Evolutionary conservation across 1,140 invertebrate species (phyloP).

Genomic region (Copidosoma floridanum): DNA sequence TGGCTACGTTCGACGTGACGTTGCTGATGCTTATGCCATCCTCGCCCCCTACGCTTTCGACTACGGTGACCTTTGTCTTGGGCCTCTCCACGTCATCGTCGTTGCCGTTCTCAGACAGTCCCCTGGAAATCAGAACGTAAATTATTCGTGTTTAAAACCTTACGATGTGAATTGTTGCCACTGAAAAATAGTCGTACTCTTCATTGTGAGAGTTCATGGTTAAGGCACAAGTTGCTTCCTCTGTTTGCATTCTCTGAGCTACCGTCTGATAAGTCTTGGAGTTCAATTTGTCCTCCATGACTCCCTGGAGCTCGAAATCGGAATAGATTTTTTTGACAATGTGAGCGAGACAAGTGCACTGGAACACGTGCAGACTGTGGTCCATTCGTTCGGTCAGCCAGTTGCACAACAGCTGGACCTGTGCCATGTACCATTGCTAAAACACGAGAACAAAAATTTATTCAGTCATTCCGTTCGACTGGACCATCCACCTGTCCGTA

Average conservation of each 20-base stretch:
- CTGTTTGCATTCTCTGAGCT: conserved; percentile 90
- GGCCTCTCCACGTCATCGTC: conserved; percentile 63
- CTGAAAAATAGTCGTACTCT: too few species aligned
- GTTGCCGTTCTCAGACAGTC: conserved; percentile 62
- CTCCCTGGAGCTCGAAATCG: conserved; percentile 98
- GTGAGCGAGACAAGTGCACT: conserved; percentile 94
- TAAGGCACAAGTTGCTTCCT: conserved; percentile 91
- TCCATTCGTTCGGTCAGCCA: conserved; percentile 94
- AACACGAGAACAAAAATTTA: too few species aligned
- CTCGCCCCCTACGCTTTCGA: conserved; percentile 62
- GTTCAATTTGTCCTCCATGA: conserved; percentile 97
- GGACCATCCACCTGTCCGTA: too few species aligned
- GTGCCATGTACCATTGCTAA: conserved; percentile 91
- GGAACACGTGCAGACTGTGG: conserved; percentile 92
- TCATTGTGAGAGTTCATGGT: conserved; percentile 76
- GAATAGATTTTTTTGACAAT: conserved; percentile 99
- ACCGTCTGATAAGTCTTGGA: conserved; percentile 95
- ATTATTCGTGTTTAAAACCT: too few species aligned
- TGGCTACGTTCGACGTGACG: conserved; percentile 73
- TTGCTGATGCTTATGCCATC: conserved; percentile 68
- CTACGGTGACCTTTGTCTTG: conserved; percentile 65
- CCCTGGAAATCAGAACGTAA: conserved; percentile 31
- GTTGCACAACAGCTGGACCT: conserved; percentile 91
- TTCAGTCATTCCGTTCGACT: too few species aligned
- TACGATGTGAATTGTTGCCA: too few species aligned